Conservation (phyloP, 2,888 invertebrate genomes). For the Melanotus villosus region DNA sequence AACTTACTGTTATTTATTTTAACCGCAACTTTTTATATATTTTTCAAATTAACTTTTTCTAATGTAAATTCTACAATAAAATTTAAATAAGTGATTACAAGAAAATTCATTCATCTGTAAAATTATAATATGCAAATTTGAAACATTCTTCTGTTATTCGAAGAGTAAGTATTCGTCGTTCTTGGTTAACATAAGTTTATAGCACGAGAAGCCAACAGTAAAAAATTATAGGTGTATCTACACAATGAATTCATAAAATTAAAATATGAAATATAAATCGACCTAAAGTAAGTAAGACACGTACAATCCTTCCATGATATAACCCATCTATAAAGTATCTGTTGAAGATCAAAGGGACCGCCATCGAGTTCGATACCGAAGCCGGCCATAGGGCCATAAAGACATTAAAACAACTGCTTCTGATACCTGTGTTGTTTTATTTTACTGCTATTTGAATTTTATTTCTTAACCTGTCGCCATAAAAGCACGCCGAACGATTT, state of each 20-base stretch:
- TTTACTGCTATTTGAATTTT: constrained; percentile 56
- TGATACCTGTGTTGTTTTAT: constrained; percentile 59
- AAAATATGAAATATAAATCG: constrained; percentile 33
- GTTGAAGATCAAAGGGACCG: constrained; percentile 51
- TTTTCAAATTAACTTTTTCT: no score
- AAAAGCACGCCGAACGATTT: constrained; percentile 45
- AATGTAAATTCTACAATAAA: no score
- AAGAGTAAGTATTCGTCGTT: no score
- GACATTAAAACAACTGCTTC: constrained; percentile 66
- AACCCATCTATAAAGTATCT: constrained; percentile 50
- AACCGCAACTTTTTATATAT: no score
- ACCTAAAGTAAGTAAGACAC: constrained; percentile 46
- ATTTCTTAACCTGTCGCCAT: constrained; percentile 44
- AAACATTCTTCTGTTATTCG: no score
- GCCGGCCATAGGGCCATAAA: constrained; percentile 60
- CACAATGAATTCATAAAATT: constrained; percentile 16
- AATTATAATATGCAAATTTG: no score
- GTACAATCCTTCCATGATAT: constrained; percentile 45
- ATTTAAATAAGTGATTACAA: no score
- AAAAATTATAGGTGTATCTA: no score
- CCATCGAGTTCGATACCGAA: constrained; percentile 41
- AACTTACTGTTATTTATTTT: no score
- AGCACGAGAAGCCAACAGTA: no score
- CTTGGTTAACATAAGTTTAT: no score
- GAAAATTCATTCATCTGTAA: no score